Evolutionary conservation across 2,888 invertebrate genomes (phyloP).

Genomic region (Hypena proboscidalis): DNA sequence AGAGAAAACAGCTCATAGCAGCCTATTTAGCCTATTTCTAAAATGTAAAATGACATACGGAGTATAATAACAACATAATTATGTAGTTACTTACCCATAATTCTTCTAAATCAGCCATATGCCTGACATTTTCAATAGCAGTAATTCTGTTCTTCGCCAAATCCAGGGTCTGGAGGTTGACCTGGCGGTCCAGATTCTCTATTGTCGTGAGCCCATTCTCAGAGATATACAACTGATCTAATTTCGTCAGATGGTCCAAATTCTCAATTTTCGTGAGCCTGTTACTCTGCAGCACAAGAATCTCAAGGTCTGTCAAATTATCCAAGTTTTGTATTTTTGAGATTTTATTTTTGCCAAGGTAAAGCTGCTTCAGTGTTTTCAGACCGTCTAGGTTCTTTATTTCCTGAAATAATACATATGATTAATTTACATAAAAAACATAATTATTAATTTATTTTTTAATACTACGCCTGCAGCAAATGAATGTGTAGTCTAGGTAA

Average conservation of each 20-base stretch:
- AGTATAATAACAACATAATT: background rate
- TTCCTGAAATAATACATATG: constrained; percentile 81
- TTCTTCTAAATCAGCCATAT: constrained; percentile 93
- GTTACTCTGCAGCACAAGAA: constrained; percentile 96
- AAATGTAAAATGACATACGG: background rate
- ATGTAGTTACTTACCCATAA: constrained; percentile 91
- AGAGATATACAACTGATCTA: constrained; percentile 96
- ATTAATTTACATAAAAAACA: no score
- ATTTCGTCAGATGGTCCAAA: constrained; percentile 88
- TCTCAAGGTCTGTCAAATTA: constrained; percentile 88
- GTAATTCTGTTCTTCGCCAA: constrained; percentile 94
- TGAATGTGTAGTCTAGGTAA: no score
- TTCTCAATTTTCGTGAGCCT: constrained; percentile 95
- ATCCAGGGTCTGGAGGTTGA: constrained; percentile 93
- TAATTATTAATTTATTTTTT: no score
- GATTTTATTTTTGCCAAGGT: constrained; percentile 98
- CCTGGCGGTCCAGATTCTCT: constrained; percentile 90
- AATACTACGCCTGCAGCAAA: no score
- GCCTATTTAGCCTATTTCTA: no score
- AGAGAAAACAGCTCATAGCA: no score
- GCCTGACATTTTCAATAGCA: constrained; percentile 90
- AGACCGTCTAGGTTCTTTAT: constrained; percentile 95
- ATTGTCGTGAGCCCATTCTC: constrained; percentile 95
- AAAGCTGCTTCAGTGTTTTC: constrained; percentile 90
- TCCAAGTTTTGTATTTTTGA: constrained; percentile 93